Base-by-base conservation (phyloP, 2,113 vertebrate genomes). In the Chaetodon trifascialis region DNA sequence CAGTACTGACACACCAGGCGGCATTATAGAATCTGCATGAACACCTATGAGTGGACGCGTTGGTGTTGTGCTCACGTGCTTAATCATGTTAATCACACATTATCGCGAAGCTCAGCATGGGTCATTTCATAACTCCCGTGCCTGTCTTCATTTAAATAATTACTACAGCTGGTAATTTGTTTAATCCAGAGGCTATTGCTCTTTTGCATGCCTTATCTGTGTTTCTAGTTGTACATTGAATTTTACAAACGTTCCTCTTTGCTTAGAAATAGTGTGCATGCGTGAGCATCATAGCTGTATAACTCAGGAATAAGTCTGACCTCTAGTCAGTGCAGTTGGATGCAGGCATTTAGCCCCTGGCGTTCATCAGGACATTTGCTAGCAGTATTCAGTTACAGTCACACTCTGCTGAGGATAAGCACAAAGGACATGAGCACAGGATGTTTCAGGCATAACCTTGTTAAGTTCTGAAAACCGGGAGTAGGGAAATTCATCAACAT, bases 401-500 rank as follows among this genome's bases (percentile, higher is more conserved):
- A 42, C 47, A 59, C 23, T 72, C 51, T n/a, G 44, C 79, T 71
- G 66, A 87, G 59, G 42, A 77, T 73, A 63, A 89, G 44, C 59
- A 66, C 62, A 62, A 21, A 74, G 12, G 56, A 64, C 63, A 60
- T 8, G 47, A 83, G 70, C 65, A n/a, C 63, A 72, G 46, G 38
- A 55, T 7, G 17, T 80, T 76, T 76, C 68, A 71, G 54, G 11
- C 23, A 59, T 73, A 71, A 86, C 55, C 59, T 71, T 73, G 76
- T 75, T 71, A 63, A 54, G 3, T 62, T 73, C 38, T 63, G 11
- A 21, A 70, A 79, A 81, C 73, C 56, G 51, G 25, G 25, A 36
- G 11, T 47, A 76, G 16, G 46, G 25, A 79, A 55, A 84, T 70
- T 34, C 59, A 86, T 65, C 74, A 59, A 65, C 7, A 44, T 36